A percentile compares a stretch with the other conserved stretches of the same genome.
Conservation (phyloP, 2,113 vertebrate species). For the Protobothrops mucrosquamatus region DNA sequence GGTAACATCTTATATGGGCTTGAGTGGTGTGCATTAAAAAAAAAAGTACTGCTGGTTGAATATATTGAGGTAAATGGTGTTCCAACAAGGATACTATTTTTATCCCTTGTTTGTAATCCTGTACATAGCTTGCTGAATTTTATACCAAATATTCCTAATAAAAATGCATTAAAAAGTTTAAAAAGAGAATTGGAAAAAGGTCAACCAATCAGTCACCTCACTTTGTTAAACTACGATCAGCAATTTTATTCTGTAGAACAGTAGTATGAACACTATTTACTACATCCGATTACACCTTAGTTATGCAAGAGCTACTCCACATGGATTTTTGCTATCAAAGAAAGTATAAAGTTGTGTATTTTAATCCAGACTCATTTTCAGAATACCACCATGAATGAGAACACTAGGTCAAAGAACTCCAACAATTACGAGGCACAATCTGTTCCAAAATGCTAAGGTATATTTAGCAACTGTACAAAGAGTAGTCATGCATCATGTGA, state of each 20-base stretch:
- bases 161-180: constrained; percentile 57
- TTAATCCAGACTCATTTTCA: constrained; percentile 16
- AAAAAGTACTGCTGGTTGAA: constrained; percentile 82
- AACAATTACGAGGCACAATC: constrained; percentile 45
- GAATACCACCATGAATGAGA: constrained; percentile 29
- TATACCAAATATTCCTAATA: constrained; percentile 69
- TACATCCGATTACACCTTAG: neutral
- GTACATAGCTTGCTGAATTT: constrained; percentile 65
- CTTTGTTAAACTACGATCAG: constrained; percentile 40
- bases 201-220: constrained; percentile 25
- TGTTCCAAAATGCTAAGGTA: constrained; percentile 43
- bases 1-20: constrained; percentile 76
- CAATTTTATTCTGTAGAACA: neutral
- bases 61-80: constrained; percentile 88
- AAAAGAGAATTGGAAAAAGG: constrained; percentile 61
- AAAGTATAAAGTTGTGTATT: neutral
- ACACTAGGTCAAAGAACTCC: constrained; percentile 40
- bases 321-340: constrained; percentile 22
- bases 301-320: neutral
- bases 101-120: constrained; percentile 64
- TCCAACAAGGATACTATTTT: constrained; percentile 72
- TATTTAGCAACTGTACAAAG: constrained; percentile 49
- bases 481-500: constrained; percentile 41
- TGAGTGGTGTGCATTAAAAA: constrained; percentile 71
- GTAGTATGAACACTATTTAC: accelerated